Conservation (phyloP, 1,140 invertebrate genomes). For the Coelopa frigida region DNA sequence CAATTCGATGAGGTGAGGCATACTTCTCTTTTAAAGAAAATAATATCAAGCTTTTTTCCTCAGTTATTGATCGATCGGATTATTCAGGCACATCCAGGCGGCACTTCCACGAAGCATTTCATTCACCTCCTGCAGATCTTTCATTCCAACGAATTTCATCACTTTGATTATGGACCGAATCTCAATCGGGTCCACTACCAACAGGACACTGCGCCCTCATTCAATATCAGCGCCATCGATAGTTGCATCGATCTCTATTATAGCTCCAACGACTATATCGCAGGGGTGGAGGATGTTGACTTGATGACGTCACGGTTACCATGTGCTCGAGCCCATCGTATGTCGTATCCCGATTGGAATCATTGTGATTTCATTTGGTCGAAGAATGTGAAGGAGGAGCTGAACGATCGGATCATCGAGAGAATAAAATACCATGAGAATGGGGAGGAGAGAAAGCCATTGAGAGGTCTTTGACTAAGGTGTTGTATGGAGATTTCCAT, state of each 20-base stretch:
- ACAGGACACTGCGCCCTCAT: conserved; percentile 46
- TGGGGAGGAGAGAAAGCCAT: no score
- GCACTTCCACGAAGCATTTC: conserved; percentile 47
- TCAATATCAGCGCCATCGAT: conserved; percentile 52
- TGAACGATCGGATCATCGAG: conserved; percentile 44
- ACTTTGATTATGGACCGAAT: conserved; percentile 45
- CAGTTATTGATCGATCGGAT: no score
- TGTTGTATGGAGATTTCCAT: no score
- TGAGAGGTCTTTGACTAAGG: no score
- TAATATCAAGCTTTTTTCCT: no score
- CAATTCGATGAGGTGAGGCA: conserved; percentile 5
- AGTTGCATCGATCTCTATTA: conserved; percentile 52
- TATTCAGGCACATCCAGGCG: conserved; percentile 43
- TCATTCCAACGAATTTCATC: conserved; percentile 27
- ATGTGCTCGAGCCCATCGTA: conserved; percentile 42
- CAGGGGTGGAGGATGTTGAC: conserved; percentile 46
- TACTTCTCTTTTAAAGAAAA: no score
- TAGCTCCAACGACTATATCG: conserved; percentile 54
- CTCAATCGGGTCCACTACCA: conserved; percentile 46
- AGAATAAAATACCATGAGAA: no score
- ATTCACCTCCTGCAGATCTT: conserved; percentile 48
- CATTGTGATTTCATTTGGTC: conserved; percentile 53
- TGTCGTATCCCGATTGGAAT: conserved; percentile 45
- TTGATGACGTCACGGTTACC: not conserved
- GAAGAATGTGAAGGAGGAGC: conserved; percentile 41